phyloP scores from a whole-genome alignment of 2,888 invertebrate species.

The Drosophila peninsularis region DNA sequence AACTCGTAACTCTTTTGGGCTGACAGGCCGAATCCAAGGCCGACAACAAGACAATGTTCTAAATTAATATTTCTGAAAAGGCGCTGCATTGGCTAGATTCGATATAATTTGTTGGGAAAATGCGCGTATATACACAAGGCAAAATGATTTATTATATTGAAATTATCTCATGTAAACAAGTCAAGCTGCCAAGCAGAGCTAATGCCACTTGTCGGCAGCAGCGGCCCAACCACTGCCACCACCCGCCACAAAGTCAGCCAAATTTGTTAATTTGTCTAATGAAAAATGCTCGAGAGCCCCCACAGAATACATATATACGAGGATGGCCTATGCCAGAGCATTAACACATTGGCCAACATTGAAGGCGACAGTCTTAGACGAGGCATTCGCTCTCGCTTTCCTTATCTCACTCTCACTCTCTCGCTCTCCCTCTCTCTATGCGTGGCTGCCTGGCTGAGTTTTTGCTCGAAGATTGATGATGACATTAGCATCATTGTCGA shows the following conservation, averaged over 20 bases:
- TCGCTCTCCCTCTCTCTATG: slow-evolving; percentile 21
- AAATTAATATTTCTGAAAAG: slow-evolving; percentile 26
- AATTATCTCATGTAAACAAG: slow-evolving; percentile 84
- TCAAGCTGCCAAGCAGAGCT: slow-evolving; percentile 77
- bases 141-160: slow-evolving; percentile 80
- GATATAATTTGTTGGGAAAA: slow-evolving; percentile 45
- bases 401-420: slow-evolving; percentile 14
- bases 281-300: slow-evolving; percentile 60
- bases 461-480: slow-evolving; percentile 83
- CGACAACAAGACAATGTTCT: slow-evolving; percentile 10
- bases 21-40: slow-evolving; percentile 58
- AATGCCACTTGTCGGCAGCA: slow-evolving; percentile 76
- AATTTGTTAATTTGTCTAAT: slow-evolving; percentile 81
- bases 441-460: slow-evolving; percentile 54
- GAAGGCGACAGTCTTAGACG: slow-evolving; percentile 62
- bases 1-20: slow-evolving; percentile 44
- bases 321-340: slow-evolving; percentile 46
- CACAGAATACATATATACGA: slow-evolving; percentile 17
- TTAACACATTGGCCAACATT: slow-evolving; percentile 47
- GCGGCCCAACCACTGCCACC: slow-evolving; percentile 8
- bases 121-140: slow-evolving; percentile 36
- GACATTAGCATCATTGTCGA: slow-evolving; percentile 84
- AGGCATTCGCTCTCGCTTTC: slow-evolving; percentile 16
- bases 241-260: slow-evolving; percentile 51
- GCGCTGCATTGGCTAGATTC: slow-evolving; percentile 23